Percentiles rank a stretch among this genome's conserved stretches.
Conservation (phyloP, 1,140 invertebrate genomes). For the Pomacea maculata region DNA sequence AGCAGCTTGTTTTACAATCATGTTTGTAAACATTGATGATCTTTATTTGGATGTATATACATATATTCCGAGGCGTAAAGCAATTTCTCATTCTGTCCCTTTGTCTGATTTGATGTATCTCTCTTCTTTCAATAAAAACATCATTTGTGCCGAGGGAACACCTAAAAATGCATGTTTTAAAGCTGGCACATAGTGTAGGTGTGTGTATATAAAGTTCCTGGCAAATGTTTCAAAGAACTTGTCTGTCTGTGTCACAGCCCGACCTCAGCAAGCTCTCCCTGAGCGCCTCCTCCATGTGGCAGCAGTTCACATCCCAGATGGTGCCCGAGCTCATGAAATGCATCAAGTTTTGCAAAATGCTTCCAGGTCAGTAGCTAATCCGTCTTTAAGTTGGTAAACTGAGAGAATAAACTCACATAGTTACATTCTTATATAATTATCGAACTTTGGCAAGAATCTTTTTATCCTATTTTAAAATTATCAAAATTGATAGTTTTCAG, state of each 20-base stretch:
- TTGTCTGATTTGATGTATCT: too few species aligned
- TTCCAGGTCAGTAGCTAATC: constrained; percentile 71
- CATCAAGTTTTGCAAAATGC: constrained; percentile 96
- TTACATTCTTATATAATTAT: neutral
- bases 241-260: constrained; percentile 38
- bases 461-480: neutral
- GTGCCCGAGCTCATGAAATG: constrained; percentile 92
- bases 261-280: constrained; percentile 44
- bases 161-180: too few species aligned
- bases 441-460: neutral
- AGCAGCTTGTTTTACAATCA: too few species aligned
- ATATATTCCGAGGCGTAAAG: too few species aligned
- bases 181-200: too few species aligned
- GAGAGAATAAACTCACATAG: neutral
- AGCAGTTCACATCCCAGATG: constrained; percentile 57
- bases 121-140: too few species aligned
- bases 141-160: too few species aligned
- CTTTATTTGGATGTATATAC: too few species aligned
- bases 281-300: constrained; percentile 51
- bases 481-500: neutral
- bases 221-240: too few species aligned
- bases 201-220: too few species aligned
- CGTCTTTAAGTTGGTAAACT: neutral
- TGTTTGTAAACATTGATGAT: too few species aligned
- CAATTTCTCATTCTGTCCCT: too few species aligned